These are phyloP conservation scores for Tenualosa ilisha DNA, from an alignment of 2,797 vertebrate species.

Conservation along the genomic window DNA sequence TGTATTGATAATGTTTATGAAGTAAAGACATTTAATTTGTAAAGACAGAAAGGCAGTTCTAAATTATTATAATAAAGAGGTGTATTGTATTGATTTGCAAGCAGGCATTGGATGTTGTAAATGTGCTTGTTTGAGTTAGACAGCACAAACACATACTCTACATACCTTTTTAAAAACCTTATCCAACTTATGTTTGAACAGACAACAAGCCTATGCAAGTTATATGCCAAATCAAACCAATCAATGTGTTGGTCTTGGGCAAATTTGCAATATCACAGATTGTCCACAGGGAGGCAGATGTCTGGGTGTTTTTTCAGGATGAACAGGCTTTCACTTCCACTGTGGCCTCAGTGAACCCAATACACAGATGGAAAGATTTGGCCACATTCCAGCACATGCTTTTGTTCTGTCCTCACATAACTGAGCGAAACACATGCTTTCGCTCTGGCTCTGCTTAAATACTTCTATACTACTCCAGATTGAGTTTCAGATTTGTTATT, in stretches of 20 bases:
- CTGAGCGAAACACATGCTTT: constrained; percentile 61
- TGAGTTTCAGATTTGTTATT: constrained; percentile 8
- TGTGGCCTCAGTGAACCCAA: constrained; percentile 73
- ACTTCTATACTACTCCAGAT: constrained; percentile 15
- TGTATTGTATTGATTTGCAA: not conserved
- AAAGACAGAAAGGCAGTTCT: not conserved
- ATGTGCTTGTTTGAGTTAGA: not conserved
- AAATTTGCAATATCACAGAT: constrained; percentile 9
- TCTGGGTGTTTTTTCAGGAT: constrained; percentile 38
- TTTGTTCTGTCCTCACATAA: constrained; percentile 77
- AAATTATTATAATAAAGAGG: not conserved
- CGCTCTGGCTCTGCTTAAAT: constrained; percentile 44
- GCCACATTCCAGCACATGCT: constrained; percentile 67
- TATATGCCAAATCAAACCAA: not conserved
- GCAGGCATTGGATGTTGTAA: not conserved
- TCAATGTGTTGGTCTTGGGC: not conserved
- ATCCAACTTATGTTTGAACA: not conserved
- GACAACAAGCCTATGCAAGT: not conserved
- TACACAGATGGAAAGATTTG: constrained; percentile 76
- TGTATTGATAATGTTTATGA: not conserved
- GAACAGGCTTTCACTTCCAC: constrained; percentile 61
- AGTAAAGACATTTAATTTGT: not conserved
- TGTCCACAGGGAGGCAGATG: constrained; percentile 63
- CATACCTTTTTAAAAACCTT: not conserved
- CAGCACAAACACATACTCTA: not conserved